Conservation (phyloP, 2,797 vertebrate species). For the Pantherophis vulpinus region DNA sequence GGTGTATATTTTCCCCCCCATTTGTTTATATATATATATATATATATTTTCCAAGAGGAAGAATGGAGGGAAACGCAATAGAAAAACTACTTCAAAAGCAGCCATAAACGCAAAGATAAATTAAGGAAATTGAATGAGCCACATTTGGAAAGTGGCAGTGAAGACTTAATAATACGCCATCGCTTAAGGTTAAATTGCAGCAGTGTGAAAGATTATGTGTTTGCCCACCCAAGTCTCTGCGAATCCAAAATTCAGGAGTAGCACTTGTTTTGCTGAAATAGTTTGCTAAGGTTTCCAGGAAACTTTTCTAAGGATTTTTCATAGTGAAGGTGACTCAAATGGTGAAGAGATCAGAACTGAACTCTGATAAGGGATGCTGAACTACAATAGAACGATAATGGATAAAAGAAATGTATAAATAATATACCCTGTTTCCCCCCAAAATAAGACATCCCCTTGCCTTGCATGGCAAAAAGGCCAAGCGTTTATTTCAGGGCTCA, state of each 20-base stretch:
- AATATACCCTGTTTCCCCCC: too few species aligned
- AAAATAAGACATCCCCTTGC: too few species aligned
- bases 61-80: slow-evolving; percentile 77
- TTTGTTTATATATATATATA: not conserved
- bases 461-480: too few species aligned
- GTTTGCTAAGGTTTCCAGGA: slow-evolving; percentile 44
- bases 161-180: slow-evolving; percentile 77
- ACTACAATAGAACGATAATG: too few species aligned
- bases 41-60: slow-evolving; percentile 56
- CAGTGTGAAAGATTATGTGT: slow-evolving; percentile 64
- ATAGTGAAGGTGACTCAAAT: not conserved
- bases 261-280: slow-evolving; percentile 55
- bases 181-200: slow-evolving; percentile 82
- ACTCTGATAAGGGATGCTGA: too few species aligned
- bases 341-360: not conserved
- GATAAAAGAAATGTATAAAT: too few species aligned
- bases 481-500: too few species aligned
- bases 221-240: not conserved
- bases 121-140: slow-evolving; percentile 85
- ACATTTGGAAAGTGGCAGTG: slow-evolving; percentile 76
- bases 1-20: slow-evolving; percentile 54
- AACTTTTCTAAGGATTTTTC: slow-evolving; percentile 25
- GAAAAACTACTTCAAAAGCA: slow-evolving; percentile 76
- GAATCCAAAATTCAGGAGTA: slow-evolving; percentile 71
- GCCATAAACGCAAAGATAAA: slow-evolving; percentile 84